A percentile compares a stretch with the other conserved stretches of the same genome.
Conservation (phyloP, 2,113 vertebrate genomes). For the Sorex araneus region DNA sequence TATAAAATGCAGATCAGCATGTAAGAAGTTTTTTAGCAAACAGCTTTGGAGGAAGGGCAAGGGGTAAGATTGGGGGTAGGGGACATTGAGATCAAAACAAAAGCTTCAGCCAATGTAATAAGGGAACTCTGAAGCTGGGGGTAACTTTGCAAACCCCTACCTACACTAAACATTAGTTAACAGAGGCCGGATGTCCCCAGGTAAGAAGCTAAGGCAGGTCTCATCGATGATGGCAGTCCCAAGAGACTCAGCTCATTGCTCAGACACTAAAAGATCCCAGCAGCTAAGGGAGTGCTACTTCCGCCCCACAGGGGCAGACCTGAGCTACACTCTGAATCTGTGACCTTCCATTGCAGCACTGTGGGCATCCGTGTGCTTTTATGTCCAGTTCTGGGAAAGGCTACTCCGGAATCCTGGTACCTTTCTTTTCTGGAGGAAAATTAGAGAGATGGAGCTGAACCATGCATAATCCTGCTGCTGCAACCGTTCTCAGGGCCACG, state of each 20-base stretch:
- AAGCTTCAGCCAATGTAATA: neutral
- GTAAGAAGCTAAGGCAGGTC: neutral
- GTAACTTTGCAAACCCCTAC: neutral
- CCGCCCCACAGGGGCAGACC: too few relatives aligned
- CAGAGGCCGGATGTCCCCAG: neutral
- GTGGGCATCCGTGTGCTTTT: neutral
- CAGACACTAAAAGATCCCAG: neutral
- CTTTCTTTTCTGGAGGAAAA: constrained; percentile 24
- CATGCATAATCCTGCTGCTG: neutral
- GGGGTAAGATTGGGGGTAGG: neutral
- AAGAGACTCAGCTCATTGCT: neutral
- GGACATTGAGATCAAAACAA: neutral
- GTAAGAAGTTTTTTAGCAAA: neutral
- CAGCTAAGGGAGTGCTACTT: neutral
- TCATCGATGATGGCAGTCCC: neutral
- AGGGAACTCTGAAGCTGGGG: neutral
- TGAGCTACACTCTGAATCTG: neutral
- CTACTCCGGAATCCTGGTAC: neutral
- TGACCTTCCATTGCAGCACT: neutral
- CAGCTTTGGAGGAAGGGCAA: neutral
- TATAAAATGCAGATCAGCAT: neutral
- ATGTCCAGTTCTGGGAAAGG: neutral
- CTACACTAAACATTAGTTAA: neutral
- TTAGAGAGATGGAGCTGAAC: neutral
- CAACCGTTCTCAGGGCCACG: neutral